Evolutionary conservation across 2,888 invertebrate species (phyloP).

Genomic region (Mamestra brassicae): DNA sequence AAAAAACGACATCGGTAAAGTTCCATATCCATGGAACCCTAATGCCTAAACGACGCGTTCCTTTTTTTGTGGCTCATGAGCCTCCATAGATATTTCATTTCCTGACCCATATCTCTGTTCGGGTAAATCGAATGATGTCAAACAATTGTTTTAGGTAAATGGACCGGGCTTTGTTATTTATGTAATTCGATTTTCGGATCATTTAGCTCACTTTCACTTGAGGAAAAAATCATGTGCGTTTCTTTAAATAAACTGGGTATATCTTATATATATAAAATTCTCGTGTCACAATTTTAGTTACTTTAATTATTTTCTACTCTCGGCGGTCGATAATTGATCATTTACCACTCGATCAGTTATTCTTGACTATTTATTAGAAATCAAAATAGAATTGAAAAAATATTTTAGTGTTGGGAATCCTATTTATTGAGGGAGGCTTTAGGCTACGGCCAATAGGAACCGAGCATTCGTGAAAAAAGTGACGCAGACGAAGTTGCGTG

Average conservation of each 20-base stretch:
- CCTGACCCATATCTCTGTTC: conserved; percentile 49
- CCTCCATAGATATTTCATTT: conserved; percentile 52
- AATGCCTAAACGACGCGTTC: conserved; percentile 27
- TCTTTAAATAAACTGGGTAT: neutral
- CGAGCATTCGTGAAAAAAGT: too few relatives aligned
- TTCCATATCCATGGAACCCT: conserved; percentile 12
- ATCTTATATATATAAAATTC: too few relatives aligned
- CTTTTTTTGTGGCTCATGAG: conserved; percentile 28
- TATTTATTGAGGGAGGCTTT: too few relatives aligned
- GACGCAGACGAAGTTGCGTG: too few relatives aligned
- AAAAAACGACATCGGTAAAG: neutral
- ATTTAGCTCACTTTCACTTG: conserved; percentile 19
- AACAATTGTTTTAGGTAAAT: conserved; percentile 53
- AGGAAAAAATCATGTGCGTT: neutral
- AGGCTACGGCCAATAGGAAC: too few relatives aligned
- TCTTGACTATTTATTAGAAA: too few relatives aligned
- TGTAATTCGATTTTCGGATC: conserved; percentile 29
- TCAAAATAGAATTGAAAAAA: too few relatives aligned
- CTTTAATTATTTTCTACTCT: too few relatives aligned
- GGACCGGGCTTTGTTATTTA: conserved; percentile 26
- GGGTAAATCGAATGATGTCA: conserved; percentile 44
- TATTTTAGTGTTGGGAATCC: too few relatives aligned
- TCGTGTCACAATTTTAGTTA: too few relatives aligned
- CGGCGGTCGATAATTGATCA: too few relatives aligned
- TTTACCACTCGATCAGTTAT: too few relatives aligned